These are phyloP conservation scores for Drosophila neotestacea DNA, from an alignment of 2,888 invertebrate genomes.

Conservation along the genomic window DNA sequence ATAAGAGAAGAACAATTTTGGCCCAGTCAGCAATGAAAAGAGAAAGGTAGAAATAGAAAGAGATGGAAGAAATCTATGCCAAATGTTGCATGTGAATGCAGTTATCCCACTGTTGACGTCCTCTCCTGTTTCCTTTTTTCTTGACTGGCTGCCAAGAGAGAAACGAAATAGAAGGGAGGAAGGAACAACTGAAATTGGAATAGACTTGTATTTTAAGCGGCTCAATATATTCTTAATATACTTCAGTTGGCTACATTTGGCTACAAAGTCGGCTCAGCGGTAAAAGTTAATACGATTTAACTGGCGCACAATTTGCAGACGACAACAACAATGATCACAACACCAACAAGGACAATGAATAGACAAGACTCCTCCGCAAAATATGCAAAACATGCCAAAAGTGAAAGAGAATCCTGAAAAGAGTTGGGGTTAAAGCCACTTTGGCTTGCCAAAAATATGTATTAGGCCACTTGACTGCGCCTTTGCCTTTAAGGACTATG, in stretches of 20 bases:
- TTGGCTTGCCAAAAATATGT: constrained; percentile 73
- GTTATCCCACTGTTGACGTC: constrained; percentile 12
- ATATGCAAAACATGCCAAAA: constrained; percentile 71
- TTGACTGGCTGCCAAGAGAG: constrained; percentile 67
- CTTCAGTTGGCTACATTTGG: constrained; percentile 63
- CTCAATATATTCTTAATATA: constrained; percentile 79
- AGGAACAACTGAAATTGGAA: constrained; percentile 52
- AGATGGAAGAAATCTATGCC: constrained; percentile 38
- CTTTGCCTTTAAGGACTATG: constrained; percentile 13
- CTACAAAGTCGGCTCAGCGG: constrained; percentile 59
- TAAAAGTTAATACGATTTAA: constrained; percentile 79
- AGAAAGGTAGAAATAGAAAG: background rate
- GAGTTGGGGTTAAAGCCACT: constrained; percentile 58
- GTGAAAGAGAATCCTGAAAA: constrained; percentile 36
- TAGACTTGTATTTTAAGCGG: constrained; percentile 76
- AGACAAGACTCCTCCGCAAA: constrained; percentile 45
- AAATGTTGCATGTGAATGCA: constrained; percentile 66
- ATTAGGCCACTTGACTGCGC: constrained; percentile 76
- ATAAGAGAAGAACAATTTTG: constrained; percentile 50
- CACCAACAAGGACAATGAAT: constrained; percentile 7
- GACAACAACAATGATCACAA: constrained; percentile 16
- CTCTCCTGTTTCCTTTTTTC: constrained; percentile 1
- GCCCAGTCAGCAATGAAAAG: constrained; percentile 39
- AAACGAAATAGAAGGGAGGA: background rate
- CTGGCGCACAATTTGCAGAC: constrained; percentile 70